phyloP scores from a whole-genome alignment of 2,888 invertebrate species.

The Oxytorus armatus region DNA sequence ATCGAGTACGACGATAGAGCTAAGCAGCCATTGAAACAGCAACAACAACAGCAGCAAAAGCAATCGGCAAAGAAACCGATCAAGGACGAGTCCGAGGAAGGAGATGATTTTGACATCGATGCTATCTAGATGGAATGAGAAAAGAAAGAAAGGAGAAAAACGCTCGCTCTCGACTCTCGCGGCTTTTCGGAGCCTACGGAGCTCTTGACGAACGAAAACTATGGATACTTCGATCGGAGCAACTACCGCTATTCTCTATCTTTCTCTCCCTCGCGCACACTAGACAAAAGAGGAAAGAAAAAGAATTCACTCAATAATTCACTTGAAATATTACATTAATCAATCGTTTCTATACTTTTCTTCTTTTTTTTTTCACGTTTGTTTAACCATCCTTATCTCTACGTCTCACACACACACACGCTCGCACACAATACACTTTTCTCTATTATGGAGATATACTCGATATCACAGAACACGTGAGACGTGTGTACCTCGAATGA shows the following conservation, averaged over 20 bases:
- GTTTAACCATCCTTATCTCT: constrained; percentile 17
- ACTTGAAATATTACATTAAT: constrained; percentile 34
- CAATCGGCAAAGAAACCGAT: constrained; percentile 85
- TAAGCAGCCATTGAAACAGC: constrained; percentile 90
- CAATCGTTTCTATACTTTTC: constrained; percentile 9
- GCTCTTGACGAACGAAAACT: constrained; percentile 23
- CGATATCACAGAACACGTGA: constrained; percentile 16
- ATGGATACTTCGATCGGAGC: constrained; percentile 55
- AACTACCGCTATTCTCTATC: constrained; percentile 26
- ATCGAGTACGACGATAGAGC: constrained; percentile 97
- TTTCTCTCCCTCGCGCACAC: constrained; percentile 39
- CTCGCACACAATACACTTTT: constrained; percentile 20
- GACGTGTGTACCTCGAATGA: constrained; percentile 46
- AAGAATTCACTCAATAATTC: constrained; percentile 44
- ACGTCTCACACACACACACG: constrained; percentile 13
- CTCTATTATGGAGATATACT: constrained; percentile 18
- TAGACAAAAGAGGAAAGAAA: constrained; percentile 50
- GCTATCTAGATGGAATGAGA: constrained; percentile 89
- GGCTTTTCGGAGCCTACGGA: constrained; percentile 16
- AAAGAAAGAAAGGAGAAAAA: constrained; percentile 43
- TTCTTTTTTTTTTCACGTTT: constrained; percentile 24
- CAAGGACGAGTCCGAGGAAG: constrained; percentile 89
- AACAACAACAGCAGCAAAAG: constrained; percentile 84
- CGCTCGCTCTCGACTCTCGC: constrained; percentile 9
- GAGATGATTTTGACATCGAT: constrained; percentile 95